Conservation (phyloP, 2,888 invertebrate genomes). For the Leuctra nigra region DNA sequence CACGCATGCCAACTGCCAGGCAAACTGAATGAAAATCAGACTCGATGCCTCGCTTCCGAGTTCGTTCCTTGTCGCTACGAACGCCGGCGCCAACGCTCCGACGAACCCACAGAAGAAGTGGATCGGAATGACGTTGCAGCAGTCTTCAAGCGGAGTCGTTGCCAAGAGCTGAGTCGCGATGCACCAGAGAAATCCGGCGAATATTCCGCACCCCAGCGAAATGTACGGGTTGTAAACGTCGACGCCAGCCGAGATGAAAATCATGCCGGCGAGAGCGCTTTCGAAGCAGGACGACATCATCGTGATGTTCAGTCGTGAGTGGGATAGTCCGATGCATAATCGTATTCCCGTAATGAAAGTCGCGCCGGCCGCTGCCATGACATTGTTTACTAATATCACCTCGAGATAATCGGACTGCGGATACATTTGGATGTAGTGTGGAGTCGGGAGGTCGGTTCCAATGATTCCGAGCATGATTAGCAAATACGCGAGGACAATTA, state of each 20-base stretch:
- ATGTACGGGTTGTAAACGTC: slow-evolving; percentile 35
- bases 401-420: slow-evolving; percentile 1
- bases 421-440: slow-evolving; percentile 22
- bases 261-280: slow-evolving; percentile 37
- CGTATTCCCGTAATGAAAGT: slow-evolving; percentile 20
- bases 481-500: slow-evolving; percentile 36
- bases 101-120: slow-evolving; percentile 36
- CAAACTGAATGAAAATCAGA: background rate
- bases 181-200: slow-evolving; percentile 34
- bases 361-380: slow-evolving; percentile 31
- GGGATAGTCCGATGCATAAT: slow-evolving; percentile 28
- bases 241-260: slow-evolving; percentile 36
- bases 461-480: slow-evolving; percentile 38
- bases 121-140: slow-evolving; percentile 37
- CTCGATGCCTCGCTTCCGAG: slow-evolving; percentile 28
- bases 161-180: slow-evolving; percentile 33
- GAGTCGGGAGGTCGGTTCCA: slow-evolving; percentile 32
- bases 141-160: slow-evolving; percentile 38
- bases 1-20: slow-evolving; percentile 1
- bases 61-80: slow-evolving; percentile 23
- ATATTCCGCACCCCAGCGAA: slow-evolving; percentile 32
- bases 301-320: slow-evolving; percentile 35
- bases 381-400: slow-evolving; percentile 30
- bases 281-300: slow-evolving; percentile 38
- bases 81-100: slow-evolving; percentile 32